Evolutionary conservation across 2,888 invertebrate genomes (phyloP).

Genomic region (Heteromurus nitidus): DNA sequence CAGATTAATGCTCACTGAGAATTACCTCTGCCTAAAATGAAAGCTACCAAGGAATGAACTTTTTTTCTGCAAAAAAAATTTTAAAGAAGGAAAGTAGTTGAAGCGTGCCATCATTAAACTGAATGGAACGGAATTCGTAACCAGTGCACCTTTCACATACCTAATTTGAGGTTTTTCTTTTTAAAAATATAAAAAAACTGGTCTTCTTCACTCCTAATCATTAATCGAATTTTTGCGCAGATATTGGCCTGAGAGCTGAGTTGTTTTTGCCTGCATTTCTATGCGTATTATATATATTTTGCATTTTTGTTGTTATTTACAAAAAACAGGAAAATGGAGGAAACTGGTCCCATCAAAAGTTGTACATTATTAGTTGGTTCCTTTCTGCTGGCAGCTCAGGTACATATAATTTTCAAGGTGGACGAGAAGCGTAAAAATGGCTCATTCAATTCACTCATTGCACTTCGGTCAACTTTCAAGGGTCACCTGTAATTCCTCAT

Average conservation of each 20-base stretch:
- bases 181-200: constrained; percentile 35
- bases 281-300: background rate
- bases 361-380: constrained; percentile 5
- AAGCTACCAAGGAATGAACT: no score
- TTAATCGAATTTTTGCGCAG: constrained; percentile 48
- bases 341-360: constrained; percentile 41
- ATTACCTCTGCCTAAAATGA: no score
- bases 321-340: constrained; percentile 6
- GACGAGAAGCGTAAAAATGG: no score
- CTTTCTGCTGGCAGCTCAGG: no score
- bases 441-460: background rate
- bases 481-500: constrained; percentile 52
- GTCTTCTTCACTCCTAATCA: constrained; percentile 20
- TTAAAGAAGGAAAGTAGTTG: constrained; percentile 27
- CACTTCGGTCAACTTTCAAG: constrained; percentile 56
- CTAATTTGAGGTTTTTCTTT: constrained; percentile 6
- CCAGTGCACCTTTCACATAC: background rate
- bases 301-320: constrained; percentile 22
- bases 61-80: no score
- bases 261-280: background rate
- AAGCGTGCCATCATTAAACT: constrained; percentile 51
- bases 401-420: no score
- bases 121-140: constrained; percentile 45
- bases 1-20: background rate
- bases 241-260: background rate